Percentiles rank a stretch among this genome's conserved stretches.
Evolutionary conservation across 2,888 invertebrate species (phyloP).

Genomic region (Synergus itoensis): DNA sequence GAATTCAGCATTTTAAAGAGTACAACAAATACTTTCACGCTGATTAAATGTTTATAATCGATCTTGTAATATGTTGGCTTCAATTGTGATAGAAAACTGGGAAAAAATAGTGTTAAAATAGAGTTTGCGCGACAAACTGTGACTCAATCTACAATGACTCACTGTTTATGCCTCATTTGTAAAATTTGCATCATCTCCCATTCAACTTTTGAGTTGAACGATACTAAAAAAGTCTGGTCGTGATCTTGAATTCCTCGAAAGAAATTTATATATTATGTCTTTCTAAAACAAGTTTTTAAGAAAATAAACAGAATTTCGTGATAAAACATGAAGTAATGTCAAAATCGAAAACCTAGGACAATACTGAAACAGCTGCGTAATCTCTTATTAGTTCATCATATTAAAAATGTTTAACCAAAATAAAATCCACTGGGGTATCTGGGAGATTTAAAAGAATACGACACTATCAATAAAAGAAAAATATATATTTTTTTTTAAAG

Average conservation of each 20-base stretch:
- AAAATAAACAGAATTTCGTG: background rate
- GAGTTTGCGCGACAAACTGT: background rate
- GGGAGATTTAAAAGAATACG: background rate
- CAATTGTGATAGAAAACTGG: slow-evolving; percentile 31
- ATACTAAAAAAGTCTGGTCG: background rate
- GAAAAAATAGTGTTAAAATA: slow-evolving; percentile 39
- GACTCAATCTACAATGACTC: slow-evolving; percentile 26
- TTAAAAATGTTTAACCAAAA: slow-evolving; percentile 4
- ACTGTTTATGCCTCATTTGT: slow-evolving; percentile 6
- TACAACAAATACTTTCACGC: background rate
- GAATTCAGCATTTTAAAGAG: background rate
- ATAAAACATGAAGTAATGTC: background rate
- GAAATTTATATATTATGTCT: background rate
- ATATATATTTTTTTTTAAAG: slow-evolving; percentile 15
- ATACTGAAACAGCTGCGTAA: background rate
- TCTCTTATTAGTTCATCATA: background rate
- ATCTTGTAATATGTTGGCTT: background rate
- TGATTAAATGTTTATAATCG: background rate
- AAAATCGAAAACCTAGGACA: slow-evolving; percentile 11
- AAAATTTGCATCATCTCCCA: background rate
- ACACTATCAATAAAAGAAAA: slow-evolving; percentile 10
- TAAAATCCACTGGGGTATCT: slow-evolving; percentile 12
- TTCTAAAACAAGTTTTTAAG: background rate
- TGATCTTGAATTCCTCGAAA: background rate
- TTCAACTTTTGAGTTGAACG: background rate